Evolutionary conservation across 2,113 vertebrate genomes (phyloP), one percentile per base, ranked within the genome.

Genomic region (Neodon shergylaensis): DNA sequence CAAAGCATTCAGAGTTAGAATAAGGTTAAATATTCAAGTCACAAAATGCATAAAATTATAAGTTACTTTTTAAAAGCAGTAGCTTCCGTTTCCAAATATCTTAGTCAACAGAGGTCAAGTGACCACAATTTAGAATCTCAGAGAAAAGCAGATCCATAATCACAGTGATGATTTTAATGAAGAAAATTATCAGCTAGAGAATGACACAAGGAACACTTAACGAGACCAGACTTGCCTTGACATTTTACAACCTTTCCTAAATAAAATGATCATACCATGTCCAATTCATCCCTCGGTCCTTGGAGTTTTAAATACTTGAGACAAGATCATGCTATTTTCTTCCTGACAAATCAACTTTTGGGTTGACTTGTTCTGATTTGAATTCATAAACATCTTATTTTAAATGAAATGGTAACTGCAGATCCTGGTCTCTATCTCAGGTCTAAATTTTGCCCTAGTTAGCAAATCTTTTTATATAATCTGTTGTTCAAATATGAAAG

Each of bases 261-360:
- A 97, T 96, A 91, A 96, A 96, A 97, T 97, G 94, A 97, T 90
- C 94, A 95, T 97, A 97, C 42, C 95, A 97, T 90, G 36, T 97
- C 89, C 95, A 97, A 98, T 98, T 98, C 91, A 42, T 72, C 58
- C 95, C 39, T 97, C 88, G 96, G 65, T 42, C 24, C 42, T 98
- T 95, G 86, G 14, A 22, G 82, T 94, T 97, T 97, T 98, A 97
- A 98, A 94, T 22, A 39, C 92, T 94, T 84, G 63, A 89, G 94
- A 93, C 91, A 96, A 61, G 85, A 88, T 92, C 65, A 95, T 86
- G 94, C 28, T 97, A 85, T 88, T 97, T 93, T 73, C 54, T 76
- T 97, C 33, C 70, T 96, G 94, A 88, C 81, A 90, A 95, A 97
- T 97, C 79, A 97, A 95, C 61, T 79, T 93, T 72, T 83, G 91